These are phyloP conservation scores for Asarcornis scutulata DNA, from an alignment of 2,113 vertebrate species.

Conservation along the genomic window DNA sequence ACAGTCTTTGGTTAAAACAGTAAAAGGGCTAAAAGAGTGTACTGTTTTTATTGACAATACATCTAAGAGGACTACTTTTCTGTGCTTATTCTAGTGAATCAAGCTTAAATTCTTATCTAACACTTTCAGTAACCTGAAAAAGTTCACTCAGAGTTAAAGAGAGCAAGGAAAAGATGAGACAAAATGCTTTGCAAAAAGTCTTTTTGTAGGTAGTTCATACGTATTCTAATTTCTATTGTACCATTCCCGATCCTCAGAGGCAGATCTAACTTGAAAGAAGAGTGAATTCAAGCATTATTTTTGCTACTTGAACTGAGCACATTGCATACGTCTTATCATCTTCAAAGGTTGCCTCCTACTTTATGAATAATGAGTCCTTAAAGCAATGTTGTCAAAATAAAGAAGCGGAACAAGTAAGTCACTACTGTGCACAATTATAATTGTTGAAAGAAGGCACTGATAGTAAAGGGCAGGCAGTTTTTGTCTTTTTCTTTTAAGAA, in stretches of 20 bases:
- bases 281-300: conserved; percentile 36
- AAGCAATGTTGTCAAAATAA: conserved; percentile 53
- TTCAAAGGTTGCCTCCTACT: conserved; percentile 57
- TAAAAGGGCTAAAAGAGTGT: background rate
- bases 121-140: background rate
- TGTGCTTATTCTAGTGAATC: background rate
- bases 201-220: conserved; percentile 33
- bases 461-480: background rate
- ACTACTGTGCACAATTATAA: background rate
- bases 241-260: conserved; percentile 25
- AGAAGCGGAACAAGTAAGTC: conserved; percentile 11
- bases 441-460: background rate
- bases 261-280: conserved; percentile 50
- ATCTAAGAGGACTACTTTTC: background rate
- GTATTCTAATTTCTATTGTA: conserved; percentile 30
- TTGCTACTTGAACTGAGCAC: conserved; percentile 21
- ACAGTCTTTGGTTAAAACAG: background rate
- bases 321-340: conserved; percentile 16
- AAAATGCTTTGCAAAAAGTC: background rate
- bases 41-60: background rate
- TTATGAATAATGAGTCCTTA: conserved; percentile 56
- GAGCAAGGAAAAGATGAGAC: background rate
- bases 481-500: background rate
- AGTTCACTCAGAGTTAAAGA: conserved; percentile 18
- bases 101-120: conserved; percentile 26